Percentiles rank a stretch among this genome's conserved stretches.
These are phyloP conservation scores for Drosophila recens DNA, from an alignment of 2,888 invertebrate species.

Conservation along the genomic window DNA sequence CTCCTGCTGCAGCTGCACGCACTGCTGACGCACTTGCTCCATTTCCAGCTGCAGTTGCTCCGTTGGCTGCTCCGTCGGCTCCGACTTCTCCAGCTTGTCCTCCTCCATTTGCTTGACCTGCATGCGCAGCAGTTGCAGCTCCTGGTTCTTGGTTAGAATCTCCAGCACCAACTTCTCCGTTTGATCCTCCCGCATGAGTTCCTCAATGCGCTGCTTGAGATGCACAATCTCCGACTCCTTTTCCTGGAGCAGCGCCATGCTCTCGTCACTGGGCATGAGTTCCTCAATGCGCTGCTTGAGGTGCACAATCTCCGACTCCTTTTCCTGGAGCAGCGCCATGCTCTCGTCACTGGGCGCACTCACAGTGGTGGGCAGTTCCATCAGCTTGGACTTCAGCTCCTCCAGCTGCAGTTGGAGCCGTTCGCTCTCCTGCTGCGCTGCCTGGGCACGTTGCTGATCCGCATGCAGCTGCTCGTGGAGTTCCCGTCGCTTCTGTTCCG, in stretches of 20 bases:
- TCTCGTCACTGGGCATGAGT: slow-evolving; percentile 84
- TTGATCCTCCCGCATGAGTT: slow-evolving; percentile 85
- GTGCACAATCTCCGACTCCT: slow-evolving; percentile 83
- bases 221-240: slow-evolving; percentile 83
- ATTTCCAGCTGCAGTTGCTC: slow-evolving; percentile 25
- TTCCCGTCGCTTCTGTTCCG: slow-evolving; percentile 75
- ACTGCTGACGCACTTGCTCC: slow-evolving; percentile 67
- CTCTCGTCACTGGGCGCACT: slow-evolving; percentile 65
- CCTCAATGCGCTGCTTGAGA: slow-evolving; percentile 84
- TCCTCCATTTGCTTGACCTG: slow-evolving; percentile 85
- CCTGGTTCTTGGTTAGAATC: slow-evolving; percentile 84
- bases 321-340: slow-evolving; percentile 78
- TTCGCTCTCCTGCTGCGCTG: slow-evolving; percentile 13
- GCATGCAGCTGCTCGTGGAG: slow-evolving; percentile 2
- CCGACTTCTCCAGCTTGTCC: slow-evolving; percentile 58
- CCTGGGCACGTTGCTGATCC: slow-evolving; percentile 6
- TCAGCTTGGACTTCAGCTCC: slow-evolving; percentile 26
- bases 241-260: slow-evolving; percentile 78
- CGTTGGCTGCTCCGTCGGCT: not conserved
- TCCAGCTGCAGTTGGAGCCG: slow-evolving; percentile 40
- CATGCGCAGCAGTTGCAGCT: slow-evolving; percentile 84
- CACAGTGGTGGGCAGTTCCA: slow-evolving; percentile 22
- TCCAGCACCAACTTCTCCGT: slow-evolving; percentile 84
- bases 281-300: slow-evolving; percentile 84
- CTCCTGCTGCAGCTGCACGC: slow-evolving; percentile 73